Evolutionary conservation across 2,797 vertebrate genomes (phyloP), one percentile per base, ranked within the genome.

Genomic region (Glyptemys insculpta): DNA sequence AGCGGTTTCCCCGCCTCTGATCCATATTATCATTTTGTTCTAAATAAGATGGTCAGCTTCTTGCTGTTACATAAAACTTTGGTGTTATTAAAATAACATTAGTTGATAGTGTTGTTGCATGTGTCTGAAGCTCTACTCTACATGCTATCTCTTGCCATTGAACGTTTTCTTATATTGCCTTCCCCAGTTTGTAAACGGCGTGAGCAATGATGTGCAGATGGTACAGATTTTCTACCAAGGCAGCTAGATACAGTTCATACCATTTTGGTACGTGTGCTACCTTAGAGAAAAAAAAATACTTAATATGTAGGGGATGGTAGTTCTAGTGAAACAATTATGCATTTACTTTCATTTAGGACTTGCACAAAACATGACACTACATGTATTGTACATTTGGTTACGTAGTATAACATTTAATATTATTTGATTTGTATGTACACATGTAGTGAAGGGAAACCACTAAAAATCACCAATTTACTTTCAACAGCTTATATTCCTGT

Each of bases 1-100:
- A 62, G 86, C 90, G 65, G 74, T 93, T 97, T 97, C 87, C 86
- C 86, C 91, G 81, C 87, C 59, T 86, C 94, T 95, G 34, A 68
- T 79, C 92, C 53, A 92, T 7, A 8, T 41, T 94, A 74, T 53
- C 68, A 54, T 54, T 54, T 86, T 81, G 52, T 93, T 85, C 91
- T 93, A 96, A 95, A 90, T 0, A 0, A 93, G 88, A 31, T 50
- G 62, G 79, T 6, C 59, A 65, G 79, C 80, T 96, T 93, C 87
- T 91, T 90, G 89, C 76, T 91, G 65, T n/a, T 72, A 87, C 65
- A 53, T 68, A 84, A 91, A 81, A 0, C 0, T 37, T 56, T 37
- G 19, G 4, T 50, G 81, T 79, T 76, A 62, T 4, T 86, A 59
- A 90, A 92, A 68, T 49, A 15, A 72, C 0, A 5, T n/a, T 92